Percentiles rank a stretch among this genome's conserved stretches.
Evolutionary conservation across 2,113 vertebrate species (phyloP).

Genomic region (Garra rufa): DNA sequence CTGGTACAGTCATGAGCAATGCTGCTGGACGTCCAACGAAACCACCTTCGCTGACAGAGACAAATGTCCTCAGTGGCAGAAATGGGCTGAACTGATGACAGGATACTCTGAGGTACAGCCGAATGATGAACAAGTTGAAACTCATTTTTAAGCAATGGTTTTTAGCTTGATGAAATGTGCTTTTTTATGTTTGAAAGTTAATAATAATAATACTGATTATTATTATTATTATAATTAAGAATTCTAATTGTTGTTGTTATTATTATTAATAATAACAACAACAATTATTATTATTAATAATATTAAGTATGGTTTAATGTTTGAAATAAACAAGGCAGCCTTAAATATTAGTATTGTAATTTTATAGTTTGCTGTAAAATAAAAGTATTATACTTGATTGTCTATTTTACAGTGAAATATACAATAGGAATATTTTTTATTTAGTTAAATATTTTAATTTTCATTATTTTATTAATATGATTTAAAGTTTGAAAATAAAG

Average conservation of each 20-base stretch:
- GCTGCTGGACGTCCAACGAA: slow-evolving; percentile 97
- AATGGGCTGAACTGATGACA: slow-evolving; percentile 95
- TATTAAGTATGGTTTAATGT: no score
- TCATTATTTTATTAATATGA: no score
- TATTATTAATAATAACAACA: no score
- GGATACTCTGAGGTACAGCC: slow-evolving; percentile 82
- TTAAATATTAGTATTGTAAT: no score
- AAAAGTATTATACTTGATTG: not conserved
- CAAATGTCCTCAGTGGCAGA: slow-evolving; percentile 98
- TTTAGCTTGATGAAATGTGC: not conserved
- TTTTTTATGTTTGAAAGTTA: no score
- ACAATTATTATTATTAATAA: no score
- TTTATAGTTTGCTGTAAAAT: not conserved
- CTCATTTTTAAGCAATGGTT: not conserved
- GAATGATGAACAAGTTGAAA: not conserved
- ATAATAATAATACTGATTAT: no score
- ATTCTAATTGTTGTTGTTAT: no score
- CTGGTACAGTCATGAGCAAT: slow-evolving; percentile 98
- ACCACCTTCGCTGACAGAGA: slow-evolving; percentile 95
- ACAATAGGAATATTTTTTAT: not conserved
- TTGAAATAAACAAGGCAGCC: no score
- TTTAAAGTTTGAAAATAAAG: no score
- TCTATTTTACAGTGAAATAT: not conserved
- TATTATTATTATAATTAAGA: no score
- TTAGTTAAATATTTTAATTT: not conserved